phyloP scores from a whole-genome alignment of 2,888 invertebrate genomes.

The Lucinisca nassula region DNA sequence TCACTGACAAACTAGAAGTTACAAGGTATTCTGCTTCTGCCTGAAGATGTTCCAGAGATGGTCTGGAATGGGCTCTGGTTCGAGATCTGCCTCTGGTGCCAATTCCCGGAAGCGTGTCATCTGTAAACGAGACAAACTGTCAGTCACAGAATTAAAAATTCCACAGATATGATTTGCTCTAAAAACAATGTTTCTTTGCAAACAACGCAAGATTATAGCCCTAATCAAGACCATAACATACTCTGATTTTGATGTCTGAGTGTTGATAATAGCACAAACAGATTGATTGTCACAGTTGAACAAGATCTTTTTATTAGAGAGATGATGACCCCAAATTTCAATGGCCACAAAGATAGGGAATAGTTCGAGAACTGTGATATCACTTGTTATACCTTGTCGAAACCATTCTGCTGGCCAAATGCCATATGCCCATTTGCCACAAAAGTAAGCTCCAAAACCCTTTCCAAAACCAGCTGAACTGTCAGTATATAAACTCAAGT shows the following conservation, averaged over 20 bases:
- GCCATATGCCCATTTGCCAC: neutral
- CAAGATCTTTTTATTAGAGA: neutral
- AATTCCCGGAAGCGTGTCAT: conserved; percentile 18
- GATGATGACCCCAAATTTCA: neutral
- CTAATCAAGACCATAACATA: conserved; percentile 20
- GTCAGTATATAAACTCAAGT: neutral
- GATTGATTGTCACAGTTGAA: neutral
- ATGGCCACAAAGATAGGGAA: neutral
- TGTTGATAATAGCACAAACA: conserved; percentile 16
- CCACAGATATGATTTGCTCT: conserved; percentile 40
- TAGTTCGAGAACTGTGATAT: neutral
- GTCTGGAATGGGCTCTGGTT: conserved; percentile 18
- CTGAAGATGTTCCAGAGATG: conserved; percentile 47
- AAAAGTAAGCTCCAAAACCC: conserved; percentile 11
- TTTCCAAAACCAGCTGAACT: neutral
- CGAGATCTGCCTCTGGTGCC: conserved; percentile 20
- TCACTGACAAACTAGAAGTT: neutral
- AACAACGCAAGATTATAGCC: conserved; percentile 28
- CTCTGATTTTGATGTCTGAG: conserved; percentile 24
- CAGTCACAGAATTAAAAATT: conserved; percentile 18
- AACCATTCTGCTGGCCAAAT: neutral
- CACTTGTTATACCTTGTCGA: neutral
- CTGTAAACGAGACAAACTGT: conserved; percentile 53
- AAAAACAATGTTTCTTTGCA: conserved; percentile 25
- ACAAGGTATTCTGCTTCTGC: conserved; percentile 17